phyloP scores from a whole-genome alignment of 1,140 invertebrate species.

The Asobara japonica region DNA sequence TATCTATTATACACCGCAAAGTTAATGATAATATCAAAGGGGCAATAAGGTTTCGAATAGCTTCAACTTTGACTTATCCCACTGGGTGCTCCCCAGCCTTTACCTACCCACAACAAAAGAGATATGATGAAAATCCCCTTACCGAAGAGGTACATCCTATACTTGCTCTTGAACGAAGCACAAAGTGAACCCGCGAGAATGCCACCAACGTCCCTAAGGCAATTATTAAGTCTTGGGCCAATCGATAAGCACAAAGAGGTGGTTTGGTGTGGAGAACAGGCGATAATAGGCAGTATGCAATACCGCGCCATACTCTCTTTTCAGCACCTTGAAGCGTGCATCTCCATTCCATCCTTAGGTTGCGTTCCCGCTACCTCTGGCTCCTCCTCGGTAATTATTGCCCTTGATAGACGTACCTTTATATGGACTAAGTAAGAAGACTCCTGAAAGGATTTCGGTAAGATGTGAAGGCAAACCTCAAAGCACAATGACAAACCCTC shows the following conservation, averaged over 20 bases:
- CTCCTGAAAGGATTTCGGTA: slow-evolving; percentile 21
- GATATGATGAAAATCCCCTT: background rate
- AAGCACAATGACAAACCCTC: slow-evolving; percentile 62
- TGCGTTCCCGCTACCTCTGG: slow-evolving; percentile 32
- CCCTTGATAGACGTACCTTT: slow-evolving; percentile 23
- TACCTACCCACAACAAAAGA: background rate
- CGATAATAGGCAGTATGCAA: slow-evolving; percentile 24
- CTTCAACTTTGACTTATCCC: slow-evolving; percentile 6
- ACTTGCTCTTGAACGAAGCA: background rate
- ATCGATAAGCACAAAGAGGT: slow-evolving; percentile 62
- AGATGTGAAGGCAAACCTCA: slow-evolving; percentile 45
- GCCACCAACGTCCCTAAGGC: slow-evolving; percentile 41
- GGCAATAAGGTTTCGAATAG: slow-evolving; percentile 10
- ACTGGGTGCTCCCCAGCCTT: background rate
- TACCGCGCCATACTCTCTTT: background rate
- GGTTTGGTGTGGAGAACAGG: background rate
- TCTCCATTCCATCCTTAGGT: background rate
- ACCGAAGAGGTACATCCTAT: background rate
- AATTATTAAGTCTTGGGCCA: slow-evolving; percentile 63
- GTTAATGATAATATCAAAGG: slow-evolving; percentile 16
- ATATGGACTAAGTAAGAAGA: slow-evolving; percentile 33
- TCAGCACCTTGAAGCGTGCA: background rate
- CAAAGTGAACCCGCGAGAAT: slow-evolving; percentile 25
- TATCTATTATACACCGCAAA: slow-evolving; percentile 4
- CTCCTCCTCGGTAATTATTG: slow-evolving; percentile 62